A percentile compares a stretch with the other conserved stretches of the same genome.
Conservation (phyloP, 2,888 invertebrate species). For the Hypercompe scribonia region DNA sequence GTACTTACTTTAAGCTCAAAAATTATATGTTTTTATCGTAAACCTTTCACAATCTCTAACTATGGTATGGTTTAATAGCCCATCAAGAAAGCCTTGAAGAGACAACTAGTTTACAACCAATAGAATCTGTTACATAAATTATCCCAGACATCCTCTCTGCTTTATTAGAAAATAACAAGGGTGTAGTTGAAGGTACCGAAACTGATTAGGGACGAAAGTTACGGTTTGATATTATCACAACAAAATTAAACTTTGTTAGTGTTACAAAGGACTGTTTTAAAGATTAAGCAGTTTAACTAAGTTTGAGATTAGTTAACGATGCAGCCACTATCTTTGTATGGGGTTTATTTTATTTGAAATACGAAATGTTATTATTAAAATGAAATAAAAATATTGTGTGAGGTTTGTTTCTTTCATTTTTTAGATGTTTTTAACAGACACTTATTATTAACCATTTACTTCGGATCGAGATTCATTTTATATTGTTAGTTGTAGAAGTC, state of each 20-base stretch:
- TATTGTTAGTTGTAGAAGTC: no score
- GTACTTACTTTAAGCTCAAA: neutral
- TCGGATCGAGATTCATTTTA: no score
- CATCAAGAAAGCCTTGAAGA: constrained; percentile 25
- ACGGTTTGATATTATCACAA: neutral
- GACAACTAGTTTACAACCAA: constrained; percentile 18
- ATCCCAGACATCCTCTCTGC: constrained; percentile 24
- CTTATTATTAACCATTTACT: no score
- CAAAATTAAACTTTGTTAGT: constrained; percentile 1
- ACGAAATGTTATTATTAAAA: neutral
- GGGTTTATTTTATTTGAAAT: neutral
- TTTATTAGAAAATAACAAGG: constrained; percentile 28
- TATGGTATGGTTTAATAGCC: neutral
- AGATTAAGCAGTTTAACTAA: neutral
- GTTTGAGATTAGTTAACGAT: neutral
- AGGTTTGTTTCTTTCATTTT: neutral
- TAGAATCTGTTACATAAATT: constrained; percentile 23
- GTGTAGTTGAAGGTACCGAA: constrained; percentile 13
- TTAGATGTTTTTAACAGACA: neutral
- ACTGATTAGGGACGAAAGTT: constrained; percentile 12
- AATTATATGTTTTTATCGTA: neutral
- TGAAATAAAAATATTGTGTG: neutral
- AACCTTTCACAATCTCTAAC: neutral
- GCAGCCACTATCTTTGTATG: neutral
- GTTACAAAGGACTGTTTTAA: neutral